These are phyloP conservation scores for Thalassarche chlororhynchos DNA, from an alignment of 2,113 vertebrate genomes.

Conservation along the genomic window DNA sequence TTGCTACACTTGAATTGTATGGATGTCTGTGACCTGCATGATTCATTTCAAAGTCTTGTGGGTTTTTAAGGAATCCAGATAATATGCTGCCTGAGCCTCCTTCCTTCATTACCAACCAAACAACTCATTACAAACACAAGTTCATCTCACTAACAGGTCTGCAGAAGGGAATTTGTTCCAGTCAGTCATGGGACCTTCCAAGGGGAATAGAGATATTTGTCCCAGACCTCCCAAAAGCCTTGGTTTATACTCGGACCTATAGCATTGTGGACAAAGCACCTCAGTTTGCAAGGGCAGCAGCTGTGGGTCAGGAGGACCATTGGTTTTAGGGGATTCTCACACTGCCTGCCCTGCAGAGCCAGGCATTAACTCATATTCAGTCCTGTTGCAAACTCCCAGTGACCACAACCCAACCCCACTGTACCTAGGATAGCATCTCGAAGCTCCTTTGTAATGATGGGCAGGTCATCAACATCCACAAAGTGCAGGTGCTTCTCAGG, in stretches of 20 bases:
- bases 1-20: background rate
- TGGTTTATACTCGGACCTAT: background rate
- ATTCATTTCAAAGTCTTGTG: background rate
- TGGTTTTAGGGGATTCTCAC: background rate
- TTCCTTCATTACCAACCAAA: background rate
- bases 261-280: background rate
- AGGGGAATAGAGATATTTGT: background rate
- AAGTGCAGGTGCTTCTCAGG: conserved; percentile 85
- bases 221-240: background rate
- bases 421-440: conserved; percentile 86
- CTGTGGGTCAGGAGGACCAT: background rate
- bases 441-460: conserved; percentile 86
- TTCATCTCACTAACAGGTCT: background rate
- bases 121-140: background rate
- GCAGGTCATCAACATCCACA: conserved; percentile 92
- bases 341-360: background rate
- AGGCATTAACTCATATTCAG: background rate
- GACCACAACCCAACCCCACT: background rate
- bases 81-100: background rate
- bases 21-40: background rate
- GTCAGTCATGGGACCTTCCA: background rate
- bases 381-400: background rate
- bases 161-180: background rate
- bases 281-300: background rate
- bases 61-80: background rate